phyloP scores from a whole-genome alignment of 2,797 vertebrate species.

The Botia kubotai region DNA sequence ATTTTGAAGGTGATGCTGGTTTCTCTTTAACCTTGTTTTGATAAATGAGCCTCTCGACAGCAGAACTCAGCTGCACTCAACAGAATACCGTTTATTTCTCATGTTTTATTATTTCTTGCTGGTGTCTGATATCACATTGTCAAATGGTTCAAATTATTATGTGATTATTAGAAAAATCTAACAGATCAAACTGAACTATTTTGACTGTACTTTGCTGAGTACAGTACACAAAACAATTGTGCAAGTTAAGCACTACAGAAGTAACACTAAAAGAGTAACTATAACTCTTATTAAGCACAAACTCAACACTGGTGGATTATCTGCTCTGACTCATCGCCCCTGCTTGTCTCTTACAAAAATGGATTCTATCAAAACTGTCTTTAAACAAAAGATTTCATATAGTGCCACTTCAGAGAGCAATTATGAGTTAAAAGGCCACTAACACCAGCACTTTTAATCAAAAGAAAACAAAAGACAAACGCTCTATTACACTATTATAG shows the following conservation, averaged over 20 bases:
- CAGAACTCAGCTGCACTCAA: background rate
- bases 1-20: too few species aligned
- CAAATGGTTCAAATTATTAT: too few species aligned
- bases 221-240: too few species aligned
- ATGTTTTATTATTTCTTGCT: too few species aligned
- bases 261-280: too few species aligned
- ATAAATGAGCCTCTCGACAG: background rate
- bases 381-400: slow-evolving; percentile 9
- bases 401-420: background rate
- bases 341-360: background rate
- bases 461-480: background rate
- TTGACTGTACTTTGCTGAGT: too few species aligned
- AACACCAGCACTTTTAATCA: background rate
- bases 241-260: too few species aligned
- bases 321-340: background rate
- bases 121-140: too few species aligned
- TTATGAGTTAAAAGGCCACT: background rate
- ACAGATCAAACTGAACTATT: too few species aligned
- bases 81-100: too few species aligned
- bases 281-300: background rate
- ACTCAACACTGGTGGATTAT: too few species aligned
- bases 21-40: background rate
- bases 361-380: background rate
- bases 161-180: too few species aligned
- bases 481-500: background rate